Percentiles rank a stretch among this genome's conserved stretches.
Evolutionary conservation across 2,888 invertebrate genomes (phyloP).

Genomic region (Smittia aterrima): DNA sequence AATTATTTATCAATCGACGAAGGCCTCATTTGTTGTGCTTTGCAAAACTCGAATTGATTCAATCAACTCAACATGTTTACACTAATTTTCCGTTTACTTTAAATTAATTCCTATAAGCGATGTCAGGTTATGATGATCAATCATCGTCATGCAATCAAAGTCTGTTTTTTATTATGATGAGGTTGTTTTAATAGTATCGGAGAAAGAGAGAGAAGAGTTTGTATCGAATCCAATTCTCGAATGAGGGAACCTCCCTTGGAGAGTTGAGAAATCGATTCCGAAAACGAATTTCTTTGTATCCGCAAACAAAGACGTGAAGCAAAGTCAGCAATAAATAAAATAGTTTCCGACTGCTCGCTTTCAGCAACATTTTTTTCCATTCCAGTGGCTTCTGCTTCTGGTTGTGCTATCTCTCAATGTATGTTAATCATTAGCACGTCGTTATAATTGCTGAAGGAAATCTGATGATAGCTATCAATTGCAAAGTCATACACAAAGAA

Average conservation of each 20-base stretch:
- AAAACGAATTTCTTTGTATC: background rate
- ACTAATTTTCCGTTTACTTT: too few relatives aligned
- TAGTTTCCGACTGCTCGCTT: background rate
- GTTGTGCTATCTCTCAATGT: background rate
- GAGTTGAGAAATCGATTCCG: background rate
- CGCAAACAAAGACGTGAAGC: background rate
- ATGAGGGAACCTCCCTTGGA: background rate
- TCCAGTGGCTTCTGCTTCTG: background rate
- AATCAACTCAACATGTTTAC: too few relatives aligned
- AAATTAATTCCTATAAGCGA: too few relatives aligned
- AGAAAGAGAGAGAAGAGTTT: too few relatives aligned
- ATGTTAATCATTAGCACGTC: background rate
- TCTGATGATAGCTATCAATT: background rate
- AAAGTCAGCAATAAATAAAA: constrained; percentile 1
- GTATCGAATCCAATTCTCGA: too few relatives aligned
- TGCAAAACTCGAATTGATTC: too few relatives aligned
- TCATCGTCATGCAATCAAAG: too few relatives aligned
- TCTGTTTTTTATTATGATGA: too few relatives aligned
- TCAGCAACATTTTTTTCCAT: background rate
- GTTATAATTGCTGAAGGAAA: background rate
- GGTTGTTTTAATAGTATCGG: too few relatives aligned
- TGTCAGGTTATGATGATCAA: too few relatives aligned
- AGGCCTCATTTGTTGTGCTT: too few relatives aligned
- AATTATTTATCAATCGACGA: background rate
- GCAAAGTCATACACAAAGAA: too few relatives aligned